Percentiles rank a stretch among this genome's conserved stretches.
Conservation (phyloP, 2,797 vertebrate genomes). For the Centroberyx gerrardi region DNA sequence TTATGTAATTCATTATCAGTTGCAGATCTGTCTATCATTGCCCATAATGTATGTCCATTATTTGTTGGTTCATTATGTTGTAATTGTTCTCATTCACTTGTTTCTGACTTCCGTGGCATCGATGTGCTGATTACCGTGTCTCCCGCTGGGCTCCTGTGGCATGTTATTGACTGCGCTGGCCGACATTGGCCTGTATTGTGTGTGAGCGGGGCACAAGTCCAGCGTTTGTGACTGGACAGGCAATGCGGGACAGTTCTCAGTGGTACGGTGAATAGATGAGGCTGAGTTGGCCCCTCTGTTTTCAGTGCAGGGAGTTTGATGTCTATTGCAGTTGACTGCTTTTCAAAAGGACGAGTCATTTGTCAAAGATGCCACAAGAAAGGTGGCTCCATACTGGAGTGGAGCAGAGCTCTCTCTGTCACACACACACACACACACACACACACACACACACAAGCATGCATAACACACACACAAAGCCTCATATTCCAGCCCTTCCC, state of each 20-base stretch:
- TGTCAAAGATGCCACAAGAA: constrained; percentile 80
- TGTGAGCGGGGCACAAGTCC: constrained; percentile 52
- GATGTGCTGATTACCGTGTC: constrained; percentile 42
- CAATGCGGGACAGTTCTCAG: constrained; percentile 47
- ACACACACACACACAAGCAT: constrained; percentile 30
- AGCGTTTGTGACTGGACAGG: constrained; percentile 52
- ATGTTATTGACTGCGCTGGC: constrained; percentile 62
- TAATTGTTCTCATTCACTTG: constrained; percentile 38
- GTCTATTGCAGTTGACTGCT: constrained; percentile 84
- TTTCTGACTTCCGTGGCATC: constrained; percentile 50
- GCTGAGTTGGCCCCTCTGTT: constrained; percentile 75
- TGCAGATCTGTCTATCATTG: too few relatives aligned
- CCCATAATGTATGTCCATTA: neutral
- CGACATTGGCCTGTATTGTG: constrained; percentile 58
- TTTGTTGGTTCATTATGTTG: neutral
- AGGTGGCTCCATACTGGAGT: constrained; percentile 69
- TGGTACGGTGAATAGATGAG: constrained; percentile 72
- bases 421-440: constrained; percentile 12
- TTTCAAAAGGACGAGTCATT: constrained; percentile 85
- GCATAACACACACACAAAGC: constrained; percentile 33
- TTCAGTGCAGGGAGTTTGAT: constrained; percentile 79
- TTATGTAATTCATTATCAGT: neutral
- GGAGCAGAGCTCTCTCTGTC: constrained; percentile 47
- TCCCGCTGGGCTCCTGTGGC: constrained; percentile 49
- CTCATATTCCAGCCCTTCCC: constrained; percentile 51